Percentiles rank a stretch among this genome's conserved stretches.
These are phyloP conservation scores for Geophilus truncorum DNA, from an alignment of 2,888 invertebrate genomes.

Conservation along the genomic window DNA sequence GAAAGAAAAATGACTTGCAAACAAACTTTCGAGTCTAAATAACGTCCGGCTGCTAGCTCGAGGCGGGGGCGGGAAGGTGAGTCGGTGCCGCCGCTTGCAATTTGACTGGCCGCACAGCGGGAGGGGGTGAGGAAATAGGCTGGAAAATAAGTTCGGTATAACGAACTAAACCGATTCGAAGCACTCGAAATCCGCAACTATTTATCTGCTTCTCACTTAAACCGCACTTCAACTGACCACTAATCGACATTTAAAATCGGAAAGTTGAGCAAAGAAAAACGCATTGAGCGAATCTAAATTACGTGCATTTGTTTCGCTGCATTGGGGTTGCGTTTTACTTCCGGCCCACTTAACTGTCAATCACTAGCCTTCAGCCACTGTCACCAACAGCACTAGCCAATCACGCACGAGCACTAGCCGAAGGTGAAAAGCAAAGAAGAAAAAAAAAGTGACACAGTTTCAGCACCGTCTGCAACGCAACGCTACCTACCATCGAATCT, in stretches of 20 bases:
- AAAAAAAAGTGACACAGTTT: slow-evolving; percentile 22
- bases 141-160: background rate
- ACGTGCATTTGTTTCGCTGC: background rate
- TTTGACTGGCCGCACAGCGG: background rate
- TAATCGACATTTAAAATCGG: no score
- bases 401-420: slow-evolving; percentile 16
- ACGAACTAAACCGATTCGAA: background rate
- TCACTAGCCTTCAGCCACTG: slow-evolving; percentile 25
- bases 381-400: slow-evolving; percentile 3
- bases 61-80: background rate
- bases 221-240: background rate
- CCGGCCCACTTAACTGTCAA: slow-evolving; percentile 27
- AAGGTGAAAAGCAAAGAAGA: background rate
- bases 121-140: background rate
- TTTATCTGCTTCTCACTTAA: no score
- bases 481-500: background rate
- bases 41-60: background rate
- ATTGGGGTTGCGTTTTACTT: background rate
- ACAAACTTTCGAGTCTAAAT: background rate
- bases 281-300: background rate
- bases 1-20: background rate
- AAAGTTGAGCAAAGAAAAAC: background rate
- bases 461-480: background rate
- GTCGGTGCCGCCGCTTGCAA: background rate
- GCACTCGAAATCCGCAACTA: no score